Conservation (phyloP, 2,888 invertebrate species). For the Tinea trinotella region DNA sequence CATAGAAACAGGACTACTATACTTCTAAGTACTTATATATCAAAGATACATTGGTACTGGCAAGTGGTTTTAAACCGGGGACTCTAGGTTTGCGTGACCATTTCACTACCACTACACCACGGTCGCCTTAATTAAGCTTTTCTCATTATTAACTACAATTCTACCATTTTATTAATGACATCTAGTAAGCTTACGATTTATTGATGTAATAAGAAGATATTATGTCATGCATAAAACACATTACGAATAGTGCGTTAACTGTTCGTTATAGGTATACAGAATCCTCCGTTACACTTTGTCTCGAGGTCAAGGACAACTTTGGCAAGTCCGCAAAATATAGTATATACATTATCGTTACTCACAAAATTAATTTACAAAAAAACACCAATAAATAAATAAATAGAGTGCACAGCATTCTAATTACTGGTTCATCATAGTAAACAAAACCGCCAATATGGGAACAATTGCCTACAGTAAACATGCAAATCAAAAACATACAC, state of each 20-base stretch:
- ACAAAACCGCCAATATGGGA: neutral
- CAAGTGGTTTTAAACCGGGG: no score
- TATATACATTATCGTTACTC: neutral
- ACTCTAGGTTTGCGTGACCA: no score
- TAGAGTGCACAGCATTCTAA: neutral
- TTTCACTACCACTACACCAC: no score
- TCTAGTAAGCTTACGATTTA: neutral
- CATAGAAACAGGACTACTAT: no score
- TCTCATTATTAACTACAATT: no score
- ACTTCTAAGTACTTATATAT: no score
- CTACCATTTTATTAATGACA: neutral
- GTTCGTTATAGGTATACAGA: constrained; percentile 1
- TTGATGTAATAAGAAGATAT: neutral
- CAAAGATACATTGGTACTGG: no score
- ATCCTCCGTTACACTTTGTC: constrained; percentile 5
- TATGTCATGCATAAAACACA: neutral
- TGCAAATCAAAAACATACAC: neutral
- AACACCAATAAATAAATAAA: neutral
- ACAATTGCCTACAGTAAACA: neutral
- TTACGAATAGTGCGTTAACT: neutral
- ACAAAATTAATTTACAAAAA: neutral
- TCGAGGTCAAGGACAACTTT: constrained; percentile 9
- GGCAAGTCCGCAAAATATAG: neutral
- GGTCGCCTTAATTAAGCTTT: no score
- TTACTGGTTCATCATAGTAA: no score